A percentile compares a stretch with the other conserved stretches of the same genome.
Evolutionary conservation across 1,140 invertebrate genomes (phyloP).

Genomic region (Hyposmocoma kahamanoa): DNA sequence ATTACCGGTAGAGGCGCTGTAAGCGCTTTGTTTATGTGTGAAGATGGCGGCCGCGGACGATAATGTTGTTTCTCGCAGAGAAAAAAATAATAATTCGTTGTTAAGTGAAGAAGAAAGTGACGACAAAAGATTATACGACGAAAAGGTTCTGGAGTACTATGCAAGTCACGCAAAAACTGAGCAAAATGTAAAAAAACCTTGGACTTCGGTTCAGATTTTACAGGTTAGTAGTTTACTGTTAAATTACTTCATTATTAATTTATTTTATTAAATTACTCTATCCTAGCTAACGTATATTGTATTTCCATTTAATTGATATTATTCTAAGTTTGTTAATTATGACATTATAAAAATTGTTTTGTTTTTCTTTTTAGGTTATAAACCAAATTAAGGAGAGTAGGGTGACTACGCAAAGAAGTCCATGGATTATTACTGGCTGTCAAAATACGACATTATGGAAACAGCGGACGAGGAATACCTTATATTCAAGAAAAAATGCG

Average conservation of each 20-base stretch:
- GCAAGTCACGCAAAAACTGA: background rate
- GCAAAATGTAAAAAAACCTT: background rate
- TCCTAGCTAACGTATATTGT: background rate
- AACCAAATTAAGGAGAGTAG: background rate
- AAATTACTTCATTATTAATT: background rate
- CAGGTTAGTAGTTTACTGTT: slow-evolving; percentile 1
- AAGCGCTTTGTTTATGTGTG: background rate
- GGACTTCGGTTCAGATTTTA: background rate
- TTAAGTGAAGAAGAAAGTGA: background rate
- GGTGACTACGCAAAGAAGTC: background rate
- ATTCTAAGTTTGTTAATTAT: background rate
- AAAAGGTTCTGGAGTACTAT: background rate
- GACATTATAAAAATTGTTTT: background rate
- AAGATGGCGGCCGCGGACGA: background rate
- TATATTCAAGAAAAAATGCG: slow-evolving; percentile 4
- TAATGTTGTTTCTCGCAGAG: background rate
- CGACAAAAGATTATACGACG: background rate
- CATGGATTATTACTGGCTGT: background rate
- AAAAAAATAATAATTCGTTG: background rate
- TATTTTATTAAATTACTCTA: background rate
- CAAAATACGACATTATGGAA: slow-evolving; percentile 1
- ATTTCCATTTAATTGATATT: background rate
- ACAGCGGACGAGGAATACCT: background rate
- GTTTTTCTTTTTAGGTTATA: background rate
- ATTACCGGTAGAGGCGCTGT: background rate